phyloP scores from a whole-genome alignment of 2,888 invertebrate genomes.

The Synergus laeviventris region DNA sequence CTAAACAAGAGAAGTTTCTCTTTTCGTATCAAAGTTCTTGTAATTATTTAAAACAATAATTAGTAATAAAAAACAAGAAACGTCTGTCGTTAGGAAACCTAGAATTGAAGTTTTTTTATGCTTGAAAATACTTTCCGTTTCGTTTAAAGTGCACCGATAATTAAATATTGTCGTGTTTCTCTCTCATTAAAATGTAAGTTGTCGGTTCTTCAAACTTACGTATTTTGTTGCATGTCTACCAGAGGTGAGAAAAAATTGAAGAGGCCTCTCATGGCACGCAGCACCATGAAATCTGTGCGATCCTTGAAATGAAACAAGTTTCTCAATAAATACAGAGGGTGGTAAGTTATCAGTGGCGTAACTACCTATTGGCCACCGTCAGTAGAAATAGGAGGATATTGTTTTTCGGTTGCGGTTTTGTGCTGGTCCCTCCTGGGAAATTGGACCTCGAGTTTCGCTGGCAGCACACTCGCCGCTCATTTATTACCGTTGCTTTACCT shows the following conservation, averaged over 20 bases:
- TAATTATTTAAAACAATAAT: neutral
- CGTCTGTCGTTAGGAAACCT: too few relatives aligned
- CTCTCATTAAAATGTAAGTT: neutral
- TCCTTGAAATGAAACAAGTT: conserved; percentile 23
- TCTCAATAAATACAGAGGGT: conserved; percentile 46
- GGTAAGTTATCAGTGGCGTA: conserved; percentile 61
- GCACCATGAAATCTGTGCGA: neutral
- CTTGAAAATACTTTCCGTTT: too few relatives aligned
- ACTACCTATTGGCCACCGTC: conserved; percentile 65
- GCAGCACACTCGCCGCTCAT: conserved; percentile 70
- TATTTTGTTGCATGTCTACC: conserved; percentile 41
- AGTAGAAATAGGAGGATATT: conserved; percentile 66
- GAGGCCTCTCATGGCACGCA: conserved; percentile 20
- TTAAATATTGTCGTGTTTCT: neutral
- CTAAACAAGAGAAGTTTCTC: neutral
- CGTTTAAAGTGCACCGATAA: neutral
- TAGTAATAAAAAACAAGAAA: neutral
- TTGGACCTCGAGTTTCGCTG: conserved; percentile 68
- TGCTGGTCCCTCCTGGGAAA: conserved; percentile 69
- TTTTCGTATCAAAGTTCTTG: neutral
- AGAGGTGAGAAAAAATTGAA: conserved; percentile 40
- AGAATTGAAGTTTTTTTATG: too few relatives aligned
- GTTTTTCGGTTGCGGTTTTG: conserved; percentile 73
- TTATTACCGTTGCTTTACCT: conserved; percentile 72
- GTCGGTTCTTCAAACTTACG: neutral